Percentiles rank a stretch among this genome's conserved stretches.
Evolutionary conservation across 2,113 vertebrate species (phyloP).

Genomic region (Corynorhinus townsendii): DNA sequence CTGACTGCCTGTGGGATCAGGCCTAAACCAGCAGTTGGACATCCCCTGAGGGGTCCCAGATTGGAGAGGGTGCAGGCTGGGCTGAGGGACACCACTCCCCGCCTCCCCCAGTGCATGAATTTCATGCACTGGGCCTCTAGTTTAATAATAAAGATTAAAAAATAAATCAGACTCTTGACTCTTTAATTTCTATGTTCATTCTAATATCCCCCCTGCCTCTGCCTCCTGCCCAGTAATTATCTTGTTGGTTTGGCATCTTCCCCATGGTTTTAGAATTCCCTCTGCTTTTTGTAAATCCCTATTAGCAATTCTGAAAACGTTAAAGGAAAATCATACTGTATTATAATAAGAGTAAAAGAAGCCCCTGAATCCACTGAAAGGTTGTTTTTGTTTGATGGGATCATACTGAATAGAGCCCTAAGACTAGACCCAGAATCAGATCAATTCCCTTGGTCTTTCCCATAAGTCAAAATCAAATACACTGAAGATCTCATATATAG

Average conservation of each 20-base stretch:
- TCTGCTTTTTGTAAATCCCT: neutral
- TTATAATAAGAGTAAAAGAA: neutral
- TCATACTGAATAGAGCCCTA: neutral
- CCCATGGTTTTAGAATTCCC: neutral
- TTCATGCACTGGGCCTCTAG: too few species aligned
- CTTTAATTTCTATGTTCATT: neutral
- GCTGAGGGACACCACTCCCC: too few species aligned
- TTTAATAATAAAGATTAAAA: too few species aligned
- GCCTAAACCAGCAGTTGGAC: too few species aligned
- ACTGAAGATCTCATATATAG: neutral
- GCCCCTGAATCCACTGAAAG: neutral
- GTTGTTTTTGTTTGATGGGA: neutral
- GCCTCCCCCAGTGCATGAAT: too few species aligned
- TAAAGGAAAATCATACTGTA: neutral
- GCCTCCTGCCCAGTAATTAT: neutral
- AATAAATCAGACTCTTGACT: neutral
- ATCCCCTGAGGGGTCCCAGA: too few species aligned
- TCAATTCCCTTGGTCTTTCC: neutral
- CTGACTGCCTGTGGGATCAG: too few species aligned
- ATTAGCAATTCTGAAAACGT: neutral
- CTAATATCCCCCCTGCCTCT: neutral
- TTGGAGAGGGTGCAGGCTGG: too few species aligned
- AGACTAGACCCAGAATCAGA: neutral
- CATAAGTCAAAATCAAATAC: neutral
- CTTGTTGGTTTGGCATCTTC: neutral